phyloP scores from a whole-genome alignment of 1,140 invertebrate genomes.

The Copidosoma floridanum region DNA sequence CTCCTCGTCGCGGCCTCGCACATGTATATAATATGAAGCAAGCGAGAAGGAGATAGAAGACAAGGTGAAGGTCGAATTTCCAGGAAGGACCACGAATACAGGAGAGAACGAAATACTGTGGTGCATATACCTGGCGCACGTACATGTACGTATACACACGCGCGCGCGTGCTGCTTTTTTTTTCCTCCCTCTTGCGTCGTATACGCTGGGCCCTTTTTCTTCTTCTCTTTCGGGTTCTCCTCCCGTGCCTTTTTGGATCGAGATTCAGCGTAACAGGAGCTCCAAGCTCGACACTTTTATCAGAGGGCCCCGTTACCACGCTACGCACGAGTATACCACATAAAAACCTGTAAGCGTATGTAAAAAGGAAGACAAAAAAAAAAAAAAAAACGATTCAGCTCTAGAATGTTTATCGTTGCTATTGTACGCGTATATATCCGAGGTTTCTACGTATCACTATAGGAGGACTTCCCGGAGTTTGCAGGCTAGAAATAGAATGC shows the following conservation, averaged over 20 bases:
- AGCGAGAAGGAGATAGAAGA: neutral
- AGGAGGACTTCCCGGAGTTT: neutral
- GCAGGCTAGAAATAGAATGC: neutral
- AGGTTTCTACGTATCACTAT: neutral
- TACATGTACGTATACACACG: neutral
- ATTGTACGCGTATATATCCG: no score
- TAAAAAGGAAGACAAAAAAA: no score
- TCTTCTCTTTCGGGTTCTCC: neutral
- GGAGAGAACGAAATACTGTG: no score
- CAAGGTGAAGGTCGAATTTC: conserved; percentile 24
- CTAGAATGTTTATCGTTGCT: neutral
- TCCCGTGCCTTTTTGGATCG: neutral
- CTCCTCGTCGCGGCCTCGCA: no score
- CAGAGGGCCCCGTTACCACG: no score
- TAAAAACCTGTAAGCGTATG: no score
- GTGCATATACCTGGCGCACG: neutral
- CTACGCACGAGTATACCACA: no score
- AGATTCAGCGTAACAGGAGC: conserved; percentile 19
- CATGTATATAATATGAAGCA: no score
- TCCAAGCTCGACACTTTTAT: conserved; percentile 10
- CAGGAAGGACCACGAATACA: conserved; percentile 12
- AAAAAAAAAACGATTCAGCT: no score
- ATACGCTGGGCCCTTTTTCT: no score
- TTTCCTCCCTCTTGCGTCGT: neutral
- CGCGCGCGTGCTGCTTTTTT: neutral